These are phyloP conservation scores for Pelecanoides urinatrix DNA, from an alignment of 2,113 vertebrate genomes.

Conservation along the genomic window DNA sequence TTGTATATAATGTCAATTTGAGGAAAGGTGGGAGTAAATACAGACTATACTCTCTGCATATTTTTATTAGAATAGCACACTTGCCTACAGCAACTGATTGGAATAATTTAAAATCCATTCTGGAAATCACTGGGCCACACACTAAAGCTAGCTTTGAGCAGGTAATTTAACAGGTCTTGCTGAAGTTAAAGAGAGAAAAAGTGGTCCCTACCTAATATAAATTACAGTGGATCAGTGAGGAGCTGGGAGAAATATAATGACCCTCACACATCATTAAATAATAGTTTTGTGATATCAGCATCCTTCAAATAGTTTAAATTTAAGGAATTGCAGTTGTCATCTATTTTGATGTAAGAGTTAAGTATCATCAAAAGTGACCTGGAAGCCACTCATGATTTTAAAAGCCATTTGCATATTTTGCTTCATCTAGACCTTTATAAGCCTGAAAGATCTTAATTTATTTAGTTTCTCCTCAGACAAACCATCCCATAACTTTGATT, in stretches of 20 bases:
- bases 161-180: neutral
- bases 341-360: neutral
- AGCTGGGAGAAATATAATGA: neutral
- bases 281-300: neutral
- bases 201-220: neutral
- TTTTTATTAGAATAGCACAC: neutral
- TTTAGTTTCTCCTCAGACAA: neutral
- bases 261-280: neutral
- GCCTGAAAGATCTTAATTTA: neutral
- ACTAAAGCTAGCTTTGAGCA: neutral
- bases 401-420: neutral
- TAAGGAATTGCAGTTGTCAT: neutral
- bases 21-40: neutral
- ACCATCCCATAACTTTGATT: neutral
- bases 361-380: neutral
- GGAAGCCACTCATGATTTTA: neutral
- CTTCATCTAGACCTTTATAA: neutral
- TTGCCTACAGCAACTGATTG: neutral
- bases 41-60: neutral
- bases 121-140: neutral
- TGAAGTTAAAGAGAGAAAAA: neutral
- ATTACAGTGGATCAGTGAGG: neutral
- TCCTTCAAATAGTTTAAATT: neutral
- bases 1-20: neutral
- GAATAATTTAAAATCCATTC: neutral